phyloP scores from a whole-genome alignment of 2,888 invertebrate species.

The Atrina japonica region DNA sequence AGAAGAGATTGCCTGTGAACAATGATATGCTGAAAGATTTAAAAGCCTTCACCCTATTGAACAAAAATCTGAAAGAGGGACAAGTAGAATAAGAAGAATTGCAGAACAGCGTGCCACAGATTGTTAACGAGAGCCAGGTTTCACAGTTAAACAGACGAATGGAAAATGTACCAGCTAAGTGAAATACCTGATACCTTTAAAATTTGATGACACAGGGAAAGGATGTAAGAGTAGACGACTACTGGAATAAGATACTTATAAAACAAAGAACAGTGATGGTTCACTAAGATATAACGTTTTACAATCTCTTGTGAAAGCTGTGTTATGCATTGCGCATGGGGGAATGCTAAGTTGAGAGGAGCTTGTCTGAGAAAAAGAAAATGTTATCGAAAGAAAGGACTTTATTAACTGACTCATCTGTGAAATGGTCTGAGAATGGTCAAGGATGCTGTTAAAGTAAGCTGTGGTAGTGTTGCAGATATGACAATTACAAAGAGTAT shows the following conservation, averaged over 20 bases:
- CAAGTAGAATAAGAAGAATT: conserved; percentile 41
- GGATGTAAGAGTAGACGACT: no score
- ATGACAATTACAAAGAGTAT: conserved; percentile 8
- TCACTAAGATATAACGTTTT: conserved; percentile 30
- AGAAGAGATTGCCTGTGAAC: conserved; percentile 29
- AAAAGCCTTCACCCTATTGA: conserved; percentile 37
- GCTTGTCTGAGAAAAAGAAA: conserved; percentile 34
- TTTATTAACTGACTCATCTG: conserved; percentile 34
- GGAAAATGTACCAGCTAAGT: conserved; percentile 34
- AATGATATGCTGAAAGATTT: conserved; percentile 29
- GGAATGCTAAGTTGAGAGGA: conserved; percentile 20
- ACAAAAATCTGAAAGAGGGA: conserved; percentile 38
- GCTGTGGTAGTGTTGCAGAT: conserved; percentile 31
- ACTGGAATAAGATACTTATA: no score
- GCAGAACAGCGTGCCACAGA: conserved; percentile 35
- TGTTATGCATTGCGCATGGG: conserved; percentile 32
- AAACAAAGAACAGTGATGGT: conserved; percentile 30
- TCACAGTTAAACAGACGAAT: conserved; percentile 39
- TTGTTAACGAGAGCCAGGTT: conserved; percentile 33
- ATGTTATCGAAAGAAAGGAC: conserved; percentile 39
- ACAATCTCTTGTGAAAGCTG: conserved; percentile 32
- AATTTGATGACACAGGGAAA: conserved; percentile 35
- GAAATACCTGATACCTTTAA: conserved; percentile 33
- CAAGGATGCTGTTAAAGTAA: conserved; percentile 36
- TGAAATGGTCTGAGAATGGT: conserved; percentile 41